phyloP scores from a whole-genome alignment of 2,888 invertebrate genomes.

The Meteorus colon region DNA sequence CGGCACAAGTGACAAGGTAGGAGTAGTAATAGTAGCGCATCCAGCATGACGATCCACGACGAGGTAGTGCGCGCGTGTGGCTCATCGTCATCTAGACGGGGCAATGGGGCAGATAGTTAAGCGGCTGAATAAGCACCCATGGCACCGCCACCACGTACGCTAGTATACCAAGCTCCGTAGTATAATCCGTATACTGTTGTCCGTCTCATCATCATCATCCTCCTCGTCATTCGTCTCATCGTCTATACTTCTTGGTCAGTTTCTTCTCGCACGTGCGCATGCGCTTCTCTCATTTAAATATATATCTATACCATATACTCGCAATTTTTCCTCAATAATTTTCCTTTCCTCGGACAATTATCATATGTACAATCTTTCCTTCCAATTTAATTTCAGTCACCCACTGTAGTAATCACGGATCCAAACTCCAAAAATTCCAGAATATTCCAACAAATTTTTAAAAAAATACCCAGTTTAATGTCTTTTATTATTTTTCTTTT shows the following conservation, averaged over 20 bases:
- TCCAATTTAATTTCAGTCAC: not conserved
- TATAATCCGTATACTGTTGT: constrained; percentile 26
- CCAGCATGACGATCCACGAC: constrained; percentile 27
- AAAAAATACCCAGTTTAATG: too few species aligned
- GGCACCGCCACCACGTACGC: constrained; percentile 1
- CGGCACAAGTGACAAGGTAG: constrained; percentile 26
- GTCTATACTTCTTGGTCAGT: not conserved
- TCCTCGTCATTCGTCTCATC: constrained; percentile 27
- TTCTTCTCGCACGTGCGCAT: constrained; percentile 21
- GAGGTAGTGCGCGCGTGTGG: constrained; percentile 3
- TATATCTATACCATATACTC: constrained; percentile 2
- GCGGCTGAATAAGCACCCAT: not conserved
- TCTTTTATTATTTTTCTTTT: not conserved
- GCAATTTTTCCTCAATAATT: constrained; percentile 1
- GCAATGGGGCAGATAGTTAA: not conserved
- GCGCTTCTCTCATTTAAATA: constrained; percentile 41
- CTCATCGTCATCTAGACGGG: constrained; percentile 27
- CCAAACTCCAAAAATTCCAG: not conserved
- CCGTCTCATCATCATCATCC: constrained; percentile 37
- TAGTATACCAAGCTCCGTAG: constrained; percentile 29
- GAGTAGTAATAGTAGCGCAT: constrained; percentile 27
- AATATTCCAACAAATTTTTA: not conserved
- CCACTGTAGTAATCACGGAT: not conserved
- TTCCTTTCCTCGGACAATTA: not conserved
- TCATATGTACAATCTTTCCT: not conserved